These are phyloP conservation scores for Alectoris magna DNA, from an alignment of 2,797 vertebrate genomes.

Conservation along the genomic window DNA sequence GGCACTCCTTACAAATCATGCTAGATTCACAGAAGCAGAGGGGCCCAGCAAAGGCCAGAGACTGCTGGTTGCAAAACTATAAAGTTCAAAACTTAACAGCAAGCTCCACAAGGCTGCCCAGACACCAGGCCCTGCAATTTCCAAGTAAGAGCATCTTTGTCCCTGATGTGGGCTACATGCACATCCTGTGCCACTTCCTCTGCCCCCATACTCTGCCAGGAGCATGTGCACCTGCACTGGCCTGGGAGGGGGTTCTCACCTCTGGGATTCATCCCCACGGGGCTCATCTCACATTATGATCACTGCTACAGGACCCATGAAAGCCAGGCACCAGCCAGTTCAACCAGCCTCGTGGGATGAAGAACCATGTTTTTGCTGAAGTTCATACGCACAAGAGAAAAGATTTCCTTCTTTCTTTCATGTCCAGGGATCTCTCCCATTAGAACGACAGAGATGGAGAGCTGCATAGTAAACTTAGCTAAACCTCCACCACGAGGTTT, in stretches of 20 bases:
- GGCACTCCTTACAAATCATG: not conserved
- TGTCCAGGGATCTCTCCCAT: too few species aligned
- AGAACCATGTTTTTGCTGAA: not conserved
- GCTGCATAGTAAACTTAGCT: not conserved
- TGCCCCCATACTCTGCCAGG: accelerated
- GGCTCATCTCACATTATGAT: not conserved
- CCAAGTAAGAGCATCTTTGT: not conserved
- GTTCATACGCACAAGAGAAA: not conserved
- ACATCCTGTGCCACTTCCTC: not conserved
- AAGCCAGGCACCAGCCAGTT: not conserved
- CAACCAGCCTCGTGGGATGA: not conserved
- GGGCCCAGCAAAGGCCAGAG: not conserved
- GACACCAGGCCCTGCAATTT: not conserved
- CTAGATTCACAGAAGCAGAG: not conserved
- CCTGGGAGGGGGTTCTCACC: too few species aligned
- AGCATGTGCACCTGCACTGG: accelerated
- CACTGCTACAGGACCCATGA: not conserved
- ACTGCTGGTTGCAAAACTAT: not conserved
- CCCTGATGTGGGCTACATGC: accelerated
- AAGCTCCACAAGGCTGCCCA: not conserved
- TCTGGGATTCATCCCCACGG: not conserved
- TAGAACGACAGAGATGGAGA: not conserved
- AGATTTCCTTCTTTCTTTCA: not conserved
- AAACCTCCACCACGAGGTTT: not conserved
- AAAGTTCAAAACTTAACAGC: not conserved